Base-by-base conservation (phyloP, 2,113 vertebrate species). In the Colinus virginianus region DNA sequence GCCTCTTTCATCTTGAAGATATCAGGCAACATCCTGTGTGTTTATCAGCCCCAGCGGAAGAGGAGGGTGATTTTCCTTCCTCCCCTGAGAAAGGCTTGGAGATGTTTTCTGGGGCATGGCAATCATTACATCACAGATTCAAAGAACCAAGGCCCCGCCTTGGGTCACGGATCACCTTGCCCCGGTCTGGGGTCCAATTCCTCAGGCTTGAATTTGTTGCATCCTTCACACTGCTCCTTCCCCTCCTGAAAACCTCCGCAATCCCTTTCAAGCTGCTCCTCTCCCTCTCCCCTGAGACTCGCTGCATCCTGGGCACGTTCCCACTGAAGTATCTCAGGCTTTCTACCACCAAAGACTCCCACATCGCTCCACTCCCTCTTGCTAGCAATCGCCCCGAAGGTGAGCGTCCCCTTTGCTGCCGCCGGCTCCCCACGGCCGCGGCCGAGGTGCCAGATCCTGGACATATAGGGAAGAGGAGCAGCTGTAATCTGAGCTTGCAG, bases 381-480 rank as follows among this genome's bases (percentile, higher is more conserved):
- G 48, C 56, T 17, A 63, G 66, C 74, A 94, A 84, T 8, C 13
- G 14, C 80, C 1, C 46, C 1, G 4, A 21, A 61, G 78, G 70
- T 30, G 74, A 89, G 13, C 58, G 64, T 88, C 46, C n/a, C 74
- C 53, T 53, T 55, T 0, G 3, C 91, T 62, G 81, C 62, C 3
- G 1, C 81, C 64, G 78, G 70, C 49, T 95, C 53, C 69, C 61
- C 59, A 20, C 0, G 8, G 78, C 84, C 1, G 4, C 26, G 13
- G 90, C 86, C 2, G 16, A 86, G 85, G 69, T 94, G 91, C 78
- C 94, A 86, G 88, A 38, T 78, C 88, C 85, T 70, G 96, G 32
- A 91, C 94, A 93, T 91, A 90, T 96, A 95, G 93, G 96, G 93
- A 95, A 93, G 90, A 74, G 51, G 82, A 49, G 68, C 49, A 43